Percentiles rank a stretch among this genome's conserved stretches.
phyloP scores from a whole-genome alignment of 2,113 vertebrate genomes.

The Carollia perspicillata region DNA sequence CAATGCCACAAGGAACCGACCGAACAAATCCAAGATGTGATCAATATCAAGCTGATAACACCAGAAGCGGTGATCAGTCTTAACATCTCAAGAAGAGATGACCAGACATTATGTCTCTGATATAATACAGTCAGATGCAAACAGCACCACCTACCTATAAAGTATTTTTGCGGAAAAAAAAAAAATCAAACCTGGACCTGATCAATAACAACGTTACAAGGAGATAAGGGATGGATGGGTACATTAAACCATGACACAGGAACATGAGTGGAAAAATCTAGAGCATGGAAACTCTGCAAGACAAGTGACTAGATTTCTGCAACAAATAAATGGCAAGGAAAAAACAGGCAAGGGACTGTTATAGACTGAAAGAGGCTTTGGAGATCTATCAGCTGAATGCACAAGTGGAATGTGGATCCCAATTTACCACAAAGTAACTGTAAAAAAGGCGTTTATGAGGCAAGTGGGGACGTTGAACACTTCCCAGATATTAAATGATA shows the following conservation, averaged over 20 bases:
- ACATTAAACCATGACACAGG: not conserved
- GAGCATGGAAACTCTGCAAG: not conserved
- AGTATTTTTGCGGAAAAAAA: not conserved
- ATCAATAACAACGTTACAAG: not conserved
- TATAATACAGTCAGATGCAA: not conserved
- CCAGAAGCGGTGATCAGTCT: not conserved
- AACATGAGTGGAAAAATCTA: not conserved
- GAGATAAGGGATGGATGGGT: not conserved
- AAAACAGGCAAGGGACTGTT: not conserved
- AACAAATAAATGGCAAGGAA: not conserved
- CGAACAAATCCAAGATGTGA: not conserved
- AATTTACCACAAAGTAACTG: not conserved
- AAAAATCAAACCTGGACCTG: not conserved
- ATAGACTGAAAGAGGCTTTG: not conserved
- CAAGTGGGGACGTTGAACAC: not conserved
- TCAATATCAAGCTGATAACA: too few species aligned
- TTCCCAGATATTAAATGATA: not conserved
- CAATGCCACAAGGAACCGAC: not conserved
- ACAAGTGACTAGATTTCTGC: not conserved
- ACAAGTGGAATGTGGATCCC: not conserved
- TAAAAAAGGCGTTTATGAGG: slow-evolving; percentile 5
- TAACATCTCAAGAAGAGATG: not conserved
- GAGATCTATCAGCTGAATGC: not conserved
- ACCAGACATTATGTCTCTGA: not conserved
- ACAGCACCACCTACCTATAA: not conserved